Conservation (phyloP, 2,888 invertebrate genomes). For the Graphium colonna region DNA sequence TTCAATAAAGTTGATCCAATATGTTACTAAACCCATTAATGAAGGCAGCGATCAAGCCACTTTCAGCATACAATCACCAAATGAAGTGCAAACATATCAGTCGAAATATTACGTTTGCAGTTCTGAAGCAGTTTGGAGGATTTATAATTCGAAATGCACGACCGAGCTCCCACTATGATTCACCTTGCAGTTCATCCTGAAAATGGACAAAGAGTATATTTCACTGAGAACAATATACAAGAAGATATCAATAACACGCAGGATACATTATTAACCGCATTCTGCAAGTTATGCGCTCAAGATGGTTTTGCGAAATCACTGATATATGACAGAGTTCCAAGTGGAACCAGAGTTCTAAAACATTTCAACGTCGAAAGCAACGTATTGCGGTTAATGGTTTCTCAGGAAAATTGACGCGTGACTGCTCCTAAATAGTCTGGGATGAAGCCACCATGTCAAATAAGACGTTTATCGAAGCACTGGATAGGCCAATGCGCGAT, state of each 20-base stretch:
- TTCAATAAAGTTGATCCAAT: too few relatives aligned
- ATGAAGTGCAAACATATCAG: conserved; percentile 25
- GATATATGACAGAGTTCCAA: conserved; percentile 26
- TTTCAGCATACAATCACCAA: conserved; percentile 29
- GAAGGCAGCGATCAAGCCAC: conserved; percentile 28
- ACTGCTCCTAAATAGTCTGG: neutral
- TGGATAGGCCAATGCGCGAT: conserved; percentile 38
- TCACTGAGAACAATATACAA: neutral
- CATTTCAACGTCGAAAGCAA: neutral
- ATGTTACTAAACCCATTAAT: conserved; percentile 29
- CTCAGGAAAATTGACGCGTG: conserved; percentile 8
- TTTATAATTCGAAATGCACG: neutral
- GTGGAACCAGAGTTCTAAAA: too few relatives aligned
- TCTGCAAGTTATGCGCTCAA: neutral
- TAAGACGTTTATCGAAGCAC: conserved; percentile 34
- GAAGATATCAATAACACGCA: neutral
- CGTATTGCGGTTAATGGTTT: neutral
- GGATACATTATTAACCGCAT: too few relatives aligned
- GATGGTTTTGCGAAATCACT: too few relatives aligned
- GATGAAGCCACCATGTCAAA: conserved; percentile 34
- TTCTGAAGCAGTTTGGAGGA: conserved; percentile 1
- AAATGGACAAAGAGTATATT: too few relatives aligned
- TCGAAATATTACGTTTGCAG: conserved; percentile 24
- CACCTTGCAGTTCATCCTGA: too few relatives aligned
- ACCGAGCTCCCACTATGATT: too few relatives aligned